phyloP scores from a whole-genome alignment of 2,888 invertebrate genomes.

The Pheosia tremula region DNA sequence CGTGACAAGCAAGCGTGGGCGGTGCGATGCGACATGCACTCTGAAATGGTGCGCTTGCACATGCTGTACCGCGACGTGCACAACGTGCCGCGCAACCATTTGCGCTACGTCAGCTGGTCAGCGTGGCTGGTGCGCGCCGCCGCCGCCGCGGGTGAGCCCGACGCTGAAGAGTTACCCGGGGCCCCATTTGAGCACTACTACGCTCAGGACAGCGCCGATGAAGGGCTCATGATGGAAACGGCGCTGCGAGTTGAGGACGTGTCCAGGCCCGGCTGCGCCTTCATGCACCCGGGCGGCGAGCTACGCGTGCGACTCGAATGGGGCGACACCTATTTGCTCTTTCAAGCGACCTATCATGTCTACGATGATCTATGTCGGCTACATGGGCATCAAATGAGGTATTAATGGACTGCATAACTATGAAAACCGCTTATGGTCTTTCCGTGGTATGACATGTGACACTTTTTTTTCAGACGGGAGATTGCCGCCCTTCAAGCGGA shows the following conservation, averaged over 20 bases:
- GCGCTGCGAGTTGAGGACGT: constrained; percentile 89
- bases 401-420: constrained; percentile 19
- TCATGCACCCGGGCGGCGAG: constrained; percentile 89
- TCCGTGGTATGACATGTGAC: background rate
- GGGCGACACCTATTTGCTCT: constrained; percentile 92
- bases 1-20: constrained; percentile 93
- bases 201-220: constrained; percentile 90
- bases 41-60: constrained; percentile 89
- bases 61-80: constrained; percentile 90
- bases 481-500: constrained; percentile 92
- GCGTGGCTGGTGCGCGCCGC: constrained; percentile 85
- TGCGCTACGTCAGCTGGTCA: constrained; percentile 89
- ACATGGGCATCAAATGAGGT: constrained; percentile 94
- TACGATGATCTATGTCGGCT: constrained; percentile 92
- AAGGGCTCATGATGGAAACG: constrained; percentile 93
- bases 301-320: constrained; percentile 92
- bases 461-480: constrained; percentile 86
- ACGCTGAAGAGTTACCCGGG: constrained; percentile 87
- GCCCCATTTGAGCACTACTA: constrained; percentile 92
- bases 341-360: constrained; percentile 92
- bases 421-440: background rate
- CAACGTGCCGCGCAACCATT: constrained; percentile 91
- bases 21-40: constrained; percentile 90
- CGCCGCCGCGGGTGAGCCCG: constrained; percentile 84
- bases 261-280: constrained; percentile 87